Conservation (phyloP, 2,888 invertebrate species). For the Conus canariensis region DNA sequence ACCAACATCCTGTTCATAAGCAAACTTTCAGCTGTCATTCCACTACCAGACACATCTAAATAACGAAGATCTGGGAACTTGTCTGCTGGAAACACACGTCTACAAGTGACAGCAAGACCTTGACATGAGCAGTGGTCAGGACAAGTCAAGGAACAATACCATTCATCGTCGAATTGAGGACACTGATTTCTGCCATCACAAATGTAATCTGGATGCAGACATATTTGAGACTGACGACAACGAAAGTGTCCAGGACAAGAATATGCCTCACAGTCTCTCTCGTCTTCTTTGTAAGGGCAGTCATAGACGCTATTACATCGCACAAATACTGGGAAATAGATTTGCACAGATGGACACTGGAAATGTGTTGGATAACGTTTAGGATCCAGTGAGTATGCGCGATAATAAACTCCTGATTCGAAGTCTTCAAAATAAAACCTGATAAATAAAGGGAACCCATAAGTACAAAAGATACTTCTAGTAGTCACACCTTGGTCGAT, state of each 20-base stretch:
- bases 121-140: constrained; percentile 35
- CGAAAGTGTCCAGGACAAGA: constrained; percentile 39
- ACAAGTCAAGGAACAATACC: background rate
- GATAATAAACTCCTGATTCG: too few relatives aligned
- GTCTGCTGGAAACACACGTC: background rate
- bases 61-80: background rate
- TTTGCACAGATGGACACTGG: constrained; percentile 29
- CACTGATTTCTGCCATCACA: background rate
- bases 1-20: background rate
- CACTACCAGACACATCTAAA: background rate
- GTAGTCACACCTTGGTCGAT: too few relatives aligned
- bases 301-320: constrained; percentile 42
- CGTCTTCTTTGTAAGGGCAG: constrained; percentile 43
- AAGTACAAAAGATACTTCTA: too few relatives aligned
- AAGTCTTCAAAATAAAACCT: too few relatives aligned
- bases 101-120: constrained; percentile 37
- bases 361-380: constrained; percentile 25
- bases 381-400: too few relatives aligned
- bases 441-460: too few relatives aligned
- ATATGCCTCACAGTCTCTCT: constrained; percentile 7
- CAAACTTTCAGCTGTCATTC: background rate
- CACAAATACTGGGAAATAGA: constrained; percentile 45
- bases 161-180: background rate
- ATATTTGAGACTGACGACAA: constrained; percentile 36
- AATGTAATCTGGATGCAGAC: background rate